Evolutionary conservation across 2,888 invertebrate genomes (phyloP), one percentile per base, ranked within the genome.

Genomic region (Elgonia sp.): DNA sequence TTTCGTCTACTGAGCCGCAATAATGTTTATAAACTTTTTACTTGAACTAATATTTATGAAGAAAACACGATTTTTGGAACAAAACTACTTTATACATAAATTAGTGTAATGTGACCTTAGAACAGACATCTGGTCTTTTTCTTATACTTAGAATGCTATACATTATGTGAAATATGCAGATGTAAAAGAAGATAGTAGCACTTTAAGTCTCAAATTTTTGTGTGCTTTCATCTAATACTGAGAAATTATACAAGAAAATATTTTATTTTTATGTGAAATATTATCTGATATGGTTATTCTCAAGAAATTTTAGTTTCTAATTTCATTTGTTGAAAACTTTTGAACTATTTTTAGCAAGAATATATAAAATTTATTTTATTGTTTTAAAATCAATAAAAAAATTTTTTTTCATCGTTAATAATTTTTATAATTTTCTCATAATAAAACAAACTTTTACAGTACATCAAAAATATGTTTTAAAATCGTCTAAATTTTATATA

Each of bases 161-260:
- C 80, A 75, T 69, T 85, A 80, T 85, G 85, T 85, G 85, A 80
- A 85, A 75, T 84, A 84, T 79, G 79, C 79, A 84, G 77, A 84
- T 84, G 84, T 84, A 79, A 84, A 84, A 63, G 63, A 79, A 84
- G 63, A 79, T 84, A 84, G 77, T 57, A 39, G 62, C 70, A 62
- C 69, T 69, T 50, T 76, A 46, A 40, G 37, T 40, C 40, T 55
- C 62, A 75, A 76, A 70, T 70, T 70, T 84, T 77, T 63, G 60
- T 76, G 12, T 55, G n/a, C 53, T 73, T 65, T 50, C 40, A n/a
- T 55, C 39, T 42, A 82, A 65, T 18, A 7, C 21, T 5, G 10
- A 20, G 21, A 39, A 75, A 65, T 72, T 82, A 57, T 69, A 21
- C 3, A 57, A 65, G 12, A 46, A 70, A 63, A 50, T 39, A 4